Percentiles rank a stretch among this genome's conserved stretches.
Evolutionary conservation across 2,797 vertebrate species (phyloP).

Genomic region (Anabas testudineus): DNA sequence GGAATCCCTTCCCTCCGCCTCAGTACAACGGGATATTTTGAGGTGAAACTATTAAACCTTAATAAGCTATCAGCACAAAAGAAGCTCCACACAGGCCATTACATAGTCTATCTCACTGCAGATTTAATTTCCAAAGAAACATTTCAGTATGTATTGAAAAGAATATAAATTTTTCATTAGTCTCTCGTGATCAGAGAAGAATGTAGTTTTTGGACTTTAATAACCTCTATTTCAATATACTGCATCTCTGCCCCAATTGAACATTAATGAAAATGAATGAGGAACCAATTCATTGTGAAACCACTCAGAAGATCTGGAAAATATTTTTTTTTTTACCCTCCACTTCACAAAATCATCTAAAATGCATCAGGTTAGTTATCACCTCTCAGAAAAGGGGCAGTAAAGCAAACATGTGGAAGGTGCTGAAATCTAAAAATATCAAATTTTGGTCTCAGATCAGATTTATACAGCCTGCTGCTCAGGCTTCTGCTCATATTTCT

Average conservation of each 20-base stretch:
- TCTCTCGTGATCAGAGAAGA: slow-evolving; percentile 43
- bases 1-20: slow-evolving; percentile 30
- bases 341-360: slow-evolving; percentile 42
- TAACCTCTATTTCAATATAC: slow-evolving; percentile 67
- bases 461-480: slow-evolving; percentile 18
- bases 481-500: slow-evolving; percentile 30
- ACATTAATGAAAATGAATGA: slow-evolving; percentile 70
- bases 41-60: slow-evolving; percentile 70
- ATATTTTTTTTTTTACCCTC: slow-evolving; percentile 56
- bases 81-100: slow-evolving; percentile 48
- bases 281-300: slow-evolving; percentile 65
- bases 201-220: slow-evolving; percentile 67
- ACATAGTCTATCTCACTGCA: slow-evolving; percentile 54
- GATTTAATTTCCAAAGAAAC: slow-evolving; percentile 74
- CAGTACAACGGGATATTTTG: slow-evolving; percentile 46
- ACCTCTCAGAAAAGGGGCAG: slow-evolving; percentile 41
- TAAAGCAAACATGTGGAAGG: slow-evolving; percentile 52
- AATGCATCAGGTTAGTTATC: slow-evolving; percentile 47
- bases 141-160: slow-evolving; percentile 64
- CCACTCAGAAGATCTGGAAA: slow-evolving; percentile 40
- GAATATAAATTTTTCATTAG: slow-evolving; percentile 79
- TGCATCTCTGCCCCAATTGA: slow-evolving; percentile 53
- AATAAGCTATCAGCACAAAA: slow-evolving; percentile 64
- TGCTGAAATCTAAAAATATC: slow-evolving; percentile 47
- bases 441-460: slow-evolving; percentile 40